phyloP scores from a whole-genome alignment of 2,888 invertebrate genomes.

The Meandrusa payeni region DNA sequence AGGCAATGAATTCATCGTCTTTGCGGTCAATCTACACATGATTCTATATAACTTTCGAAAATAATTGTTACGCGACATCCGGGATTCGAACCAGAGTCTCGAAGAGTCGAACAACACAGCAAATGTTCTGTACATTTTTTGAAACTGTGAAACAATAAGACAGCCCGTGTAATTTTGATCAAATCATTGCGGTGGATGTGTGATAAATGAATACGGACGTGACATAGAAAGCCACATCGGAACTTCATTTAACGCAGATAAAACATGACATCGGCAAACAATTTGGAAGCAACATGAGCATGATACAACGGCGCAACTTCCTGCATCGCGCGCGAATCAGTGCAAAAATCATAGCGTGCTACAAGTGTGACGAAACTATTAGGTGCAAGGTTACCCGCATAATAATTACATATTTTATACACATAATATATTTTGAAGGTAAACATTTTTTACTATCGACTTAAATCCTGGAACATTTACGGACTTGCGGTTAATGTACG shows the following conservation, averaged over 20 bases:
- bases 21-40: no score
- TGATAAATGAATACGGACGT: neutral
- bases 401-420: constrained; percentile 1
- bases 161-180: no score
- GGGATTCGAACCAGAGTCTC: no score
- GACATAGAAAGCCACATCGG: constrained; percentile 3
- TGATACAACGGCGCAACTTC: constrained; percentile 10
- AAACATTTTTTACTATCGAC: no score
- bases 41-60: no score
- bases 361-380: neutral
- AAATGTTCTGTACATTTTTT: neutral
- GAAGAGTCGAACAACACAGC: neutral
- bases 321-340: constrained; percentile 3
- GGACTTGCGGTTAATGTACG: no score
- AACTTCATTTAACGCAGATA: constrained; percentile 11
- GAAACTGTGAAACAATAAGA: no score
- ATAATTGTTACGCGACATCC: no score
- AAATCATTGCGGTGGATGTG: neutral
- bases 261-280: constrained; percentile 9
- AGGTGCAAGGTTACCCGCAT: constrained; percentile 4
- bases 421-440: neutral
- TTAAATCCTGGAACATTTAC: no score
- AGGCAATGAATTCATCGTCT: no score
- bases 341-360: constrained; percentile 10
- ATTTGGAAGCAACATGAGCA: constrained; percentile 11